Base-by-base conservation (phyloP, 2,888 invertebrate genomes). In the Chloroclysta siterata region DNA sequence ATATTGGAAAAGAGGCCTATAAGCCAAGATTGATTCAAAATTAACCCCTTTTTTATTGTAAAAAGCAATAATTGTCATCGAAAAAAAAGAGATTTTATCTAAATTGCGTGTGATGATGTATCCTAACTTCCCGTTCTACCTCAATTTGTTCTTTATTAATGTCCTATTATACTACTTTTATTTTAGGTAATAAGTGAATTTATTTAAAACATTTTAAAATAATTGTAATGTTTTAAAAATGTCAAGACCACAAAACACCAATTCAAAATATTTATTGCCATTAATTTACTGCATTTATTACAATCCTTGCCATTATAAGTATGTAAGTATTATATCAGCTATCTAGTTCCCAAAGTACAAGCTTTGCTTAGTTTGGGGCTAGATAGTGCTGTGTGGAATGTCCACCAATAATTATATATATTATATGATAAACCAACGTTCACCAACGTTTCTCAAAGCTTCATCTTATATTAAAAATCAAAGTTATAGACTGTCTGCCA, bases 291-390 rank as follows among this genome's bases (percentile, higher is more conserved):
- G 59, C 55, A 64, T 60, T 71, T 69, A 66, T 55, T 59, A 53
- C 48, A 53, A 65, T 60, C 64, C 68, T 78, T 76, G 78, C 75
- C 75, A 74, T 22, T 3, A 2, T 22, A 22, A 2, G 22, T 22
- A 22, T 3, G 1, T 22, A 22, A 22, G 22, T 22, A 22, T 22
- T 22, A 22, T 22, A 22, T 22, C 22, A 22, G 22, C 22, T 22
- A 22, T 22, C 22, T 22, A 3, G 22, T 22, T 22, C 22, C 22
- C 22, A 22, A 1, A 22, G 22, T 22, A 22, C 22, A 22, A 22
- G 22, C 22, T 22, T 22, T 22, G 22, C 22, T 3, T 22, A 22
- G 3, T 3, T 22, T 22, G 22, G 22, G 3, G 22, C 22, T 22
- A 22, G 22, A 22, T 22, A 22, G 22, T 22, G 22, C 22, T 22